Conservation (phyloP, 64 coral and sea anemone genomes). For the Montipora efflorescens region DNA sequence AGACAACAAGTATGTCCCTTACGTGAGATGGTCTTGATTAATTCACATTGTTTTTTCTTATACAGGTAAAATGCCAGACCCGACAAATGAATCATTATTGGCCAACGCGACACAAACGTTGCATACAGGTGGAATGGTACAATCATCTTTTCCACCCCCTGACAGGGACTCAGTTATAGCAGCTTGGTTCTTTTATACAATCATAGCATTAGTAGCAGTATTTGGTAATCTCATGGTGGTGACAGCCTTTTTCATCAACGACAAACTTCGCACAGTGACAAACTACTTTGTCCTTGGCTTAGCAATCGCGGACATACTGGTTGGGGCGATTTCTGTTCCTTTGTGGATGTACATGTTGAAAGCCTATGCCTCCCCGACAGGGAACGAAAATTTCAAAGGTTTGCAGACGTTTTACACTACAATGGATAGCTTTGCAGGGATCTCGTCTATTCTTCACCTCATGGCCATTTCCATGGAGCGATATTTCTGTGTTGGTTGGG, state of each 20-base stretch:
- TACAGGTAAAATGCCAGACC: background rate
- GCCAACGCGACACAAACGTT: background rate
- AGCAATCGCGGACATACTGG: conserved; percentile 83
- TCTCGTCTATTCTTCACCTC: conserved; percentile 51
- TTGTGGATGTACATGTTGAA: conserved; percentile 83
- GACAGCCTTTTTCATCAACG: conserved; percentile 83
- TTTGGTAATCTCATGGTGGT: conserved; percentile 86
- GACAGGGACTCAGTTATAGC: conserved; percentile 47
- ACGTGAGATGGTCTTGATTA: background rate
- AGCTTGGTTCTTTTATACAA: conserved; percentile 67
- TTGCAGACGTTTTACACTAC: background rate
- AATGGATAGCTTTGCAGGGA: conserved; percentile 55
- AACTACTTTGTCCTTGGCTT: conserved; percentile 87
- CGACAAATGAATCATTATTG: background rate
- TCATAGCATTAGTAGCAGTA: conserved; percentile 75
- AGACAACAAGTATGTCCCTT: too few species aligned
- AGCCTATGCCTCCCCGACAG: background rate
- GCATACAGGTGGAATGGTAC: background rate
- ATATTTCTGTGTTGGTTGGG: conserved; percentile 93
- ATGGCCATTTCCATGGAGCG: conserved; percentile 56
- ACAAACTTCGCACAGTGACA: conserved; percentile 81
- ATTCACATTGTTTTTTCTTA: background rate
- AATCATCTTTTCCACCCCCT: background rate
- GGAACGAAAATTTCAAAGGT: background rate
- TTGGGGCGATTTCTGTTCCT: conserved; percentile 80